A percentile compares a stretch with the other conserved stretches of the same genome.
These are phyloP conservation scores for Epiblema foenella DNA, from an alignment of 2,888 invertebrate genomes.

Conservation along the genomic window DNA sequence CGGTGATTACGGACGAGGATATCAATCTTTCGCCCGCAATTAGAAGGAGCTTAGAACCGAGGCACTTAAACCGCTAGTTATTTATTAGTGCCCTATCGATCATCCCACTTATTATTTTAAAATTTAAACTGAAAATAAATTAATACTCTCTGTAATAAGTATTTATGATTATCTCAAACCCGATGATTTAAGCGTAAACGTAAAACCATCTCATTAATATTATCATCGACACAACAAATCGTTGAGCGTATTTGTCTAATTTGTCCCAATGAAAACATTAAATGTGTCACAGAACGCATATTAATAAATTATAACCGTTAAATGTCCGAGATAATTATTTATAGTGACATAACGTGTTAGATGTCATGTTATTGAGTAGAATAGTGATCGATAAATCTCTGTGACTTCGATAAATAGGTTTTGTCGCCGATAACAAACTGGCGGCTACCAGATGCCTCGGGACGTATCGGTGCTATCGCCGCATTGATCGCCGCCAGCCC, in stretches of 20 bases:
- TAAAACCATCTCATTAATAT: slow-evolving; percentile 16
- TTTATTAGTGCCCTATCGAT: slow-evolving; percentile 32
- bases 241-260: slow-evolving; percentile 35
- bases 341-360: slow-evolving; percentile 66
- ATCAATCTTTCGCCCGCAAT: slow-evolving; percentile 39
- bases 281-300: slow-evolving; percentile 40
- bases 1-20: slow-evolving; percentile 28
- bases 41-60: slow-evolving; percentile 35
- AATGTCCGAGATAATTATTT: slow-evolving; percentile 58
- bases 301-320: slow-evolving; percentile 45
- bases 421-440: slow-evolving; percentile 69
- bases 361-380: slow-evolving; percentile 68
- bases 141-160: not conserved
- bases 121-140: slow-evolving; percentile 6
- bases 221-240: slow-evolving; percentile 41
- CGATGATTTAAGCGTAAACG: slow-evolving; percentile 7
- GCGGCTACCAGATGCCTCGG: slow-evolving; percentile 72
- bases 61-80: slow-evolving; percentile 12
- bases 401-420: slow-evolving; percentile 76
- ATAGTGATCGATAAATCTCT: slow-evolving; percentile 70
- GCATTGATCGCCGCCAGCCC: slow-evolving; percentile 60
- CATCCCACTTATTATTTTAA: slow-evolving; percentile 14
- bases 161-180: slow-evolving; percentile 17
- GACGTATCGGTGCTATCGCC: slow-evolving; percentile 57
- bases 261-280: slow-evolving; percentile 41